Evolutionary conservation across 2,888 invertebrate genomes (phyloP), one percentile per base, ranked within the genome.

Genomic region (Amiota mariae): DNA sequence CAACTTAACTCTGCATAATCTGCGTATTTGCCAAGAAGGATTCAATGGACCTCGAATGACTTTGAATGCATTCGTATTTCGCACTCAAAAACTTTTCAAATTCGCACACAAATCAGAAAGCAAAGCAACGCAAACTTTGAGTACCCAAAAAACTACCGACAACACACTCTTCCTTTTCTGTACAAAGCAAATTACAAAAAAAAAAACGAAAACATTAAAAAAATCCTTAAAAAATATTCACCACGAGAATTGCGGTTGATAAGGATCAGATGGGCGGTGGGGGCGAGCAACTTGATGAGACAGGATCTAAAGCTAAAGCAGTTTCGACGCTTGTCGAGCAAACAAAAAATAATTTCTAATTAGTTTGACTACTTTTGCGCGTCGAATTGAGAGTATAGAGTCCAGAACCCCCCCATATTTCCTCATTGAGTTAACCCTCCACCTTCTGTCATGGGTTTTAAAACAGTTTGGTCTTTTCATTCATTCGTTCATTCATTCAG

Each of bases 71-170:
- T 66, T 66, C 48, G 66, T 15, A 66, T 77, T 82, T 75, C 73
- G 72, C 75, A 77, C 76, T 82, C 79, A 64, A 75, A 36, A 81
- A 82, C 79, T 84, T 84, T 81, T 77, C 56, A 72, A 75, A 78
- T 76, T 75, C 73, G 70, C 71, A 24, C 75, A 70, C 70, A 73
- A 78, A 77, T 78, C 79, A 78, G 77, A 75, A 51, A n/a, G 77
- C 73, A 73, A 46, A 72, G 66, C 36, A 36, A 36, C 36, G 36
- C 46, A 71, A 78, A 78, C 70, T 68, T 70, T 70, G 59, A 61
- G 51, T 63, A 61, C 12, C 54, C 20, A 67, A 67, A 15, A 47
- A 49, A 67, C 36, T 36, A 36, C 36, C 8, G 6, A 36, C 36
- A 6, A 36, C 36, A 2, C 4, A 36, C 36, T 36, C 36, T 6